Percentiles rank a stretch among this genome's conserved stretches.
Conservation (phyloP, 2,113 vertebrate genomes). For the Choloepus hoffmanni region DNA sequence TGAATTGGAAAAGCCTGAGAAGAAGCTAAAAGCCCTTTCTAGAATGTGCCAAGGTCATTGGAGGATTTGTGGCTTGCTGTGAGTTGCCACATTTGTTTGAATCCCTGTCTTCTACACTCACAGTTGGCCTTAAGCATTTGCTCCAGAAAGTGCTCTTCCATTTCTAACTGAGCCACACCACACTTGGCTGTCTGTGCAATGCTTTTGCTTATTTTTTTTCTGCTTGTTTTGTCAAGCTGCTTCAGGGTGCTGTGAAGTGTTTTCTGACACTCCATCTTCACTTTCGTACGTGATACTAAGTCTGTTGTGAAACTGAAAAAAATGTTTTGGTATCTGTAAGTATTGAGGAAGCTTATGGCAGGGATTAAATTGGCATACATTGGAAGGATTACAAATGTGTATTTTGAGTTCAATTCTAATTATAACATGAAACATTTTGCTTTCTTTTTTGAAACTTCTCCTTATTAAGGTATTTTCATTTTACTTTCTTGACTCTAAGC, state of each 20-base stretch:
- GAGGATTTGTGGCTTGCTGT: not conserved
- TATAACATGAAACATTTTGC: not conserved
- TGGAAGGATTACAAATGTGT: not conserved
- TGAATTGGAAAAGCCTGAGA: not conserved
- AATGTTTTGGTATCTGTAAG: not conserved
- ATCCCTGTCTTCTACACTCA: not conserved
- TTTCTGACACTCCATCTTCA: not conserved
- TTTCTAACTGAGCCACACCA: not conserved
- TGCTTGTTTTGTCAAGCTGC: not conserved
- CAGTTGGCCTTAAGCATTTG: not conserved
- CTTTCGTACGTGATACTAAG: not conserved
- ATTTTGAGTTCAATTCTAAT: constrained; percentile 4
- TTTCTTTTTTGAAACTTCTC: not conserved
- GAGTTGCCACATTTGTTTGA: not conserved
- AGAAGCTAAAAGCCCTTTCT: not conserved
- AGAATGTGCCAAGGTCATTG: not conserved
- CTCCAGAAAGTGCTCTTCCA: not conserved
- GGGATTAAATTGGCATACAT: not conserved
- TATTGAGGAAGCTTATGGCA: not conserved
- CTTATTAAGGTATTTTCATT: constrained; percentile 3
- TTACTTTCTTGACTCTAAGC: not conserved
- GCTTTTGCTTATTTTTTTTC: not conserved
- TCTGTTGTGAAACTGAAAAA: constrained; percentile 7
- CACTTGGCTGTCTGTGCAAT: not conserved
- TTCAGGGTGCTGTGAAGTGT: not conserved